Evolutionary conservation across 2,113 vertebrate species (phyloP).

Genomic region (Chrysemys picta): DNA sequence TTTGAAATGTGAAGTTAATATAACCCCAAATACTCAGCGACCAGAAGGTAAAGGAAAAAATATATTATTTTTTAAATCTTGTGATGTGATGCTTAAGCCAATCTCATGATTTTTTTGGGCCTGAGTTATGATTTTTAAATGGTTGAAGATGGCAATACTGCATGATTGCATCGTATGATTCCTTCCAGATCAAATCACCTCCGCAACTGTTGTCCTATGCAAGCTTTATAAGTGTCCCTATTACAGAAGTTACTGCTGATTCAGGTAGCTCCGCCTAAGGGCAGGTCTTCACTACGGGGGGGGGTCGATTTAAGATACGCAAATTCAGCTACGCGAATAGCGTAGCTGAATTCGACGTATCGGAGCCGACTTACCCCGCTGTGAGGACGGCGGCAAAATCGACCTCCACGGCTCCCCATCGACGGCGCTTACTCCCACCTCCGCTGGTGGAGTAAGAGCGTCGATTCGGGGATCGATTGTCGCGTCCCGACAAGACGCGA

Average conservation of each 20-base stretch:
- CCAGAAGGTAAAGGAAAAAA: neutral
- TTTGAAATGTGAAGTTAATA: neutral
- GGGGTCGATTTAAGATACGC: too few species aligned
- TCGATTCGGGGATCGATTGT: too few species aligned
- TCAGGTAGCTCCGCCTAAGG: neutral
- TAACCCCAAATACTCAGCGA: neutral
- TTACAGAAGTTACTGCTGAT: neutral
- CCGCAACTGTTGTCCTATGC: neutral
- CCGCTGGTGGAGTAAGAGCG: too few species aligned
- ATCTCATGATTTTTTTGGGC: neutral
- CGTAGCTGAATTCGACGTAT: too few species aligned
- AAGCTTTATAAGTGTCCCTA: neutral
- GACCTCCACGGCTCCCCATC: too few species aligned
- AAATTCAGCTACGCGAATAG: too few species aligned
- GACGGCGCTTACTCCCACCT: too few species aligned
- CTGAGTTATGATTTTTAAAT: neutral
- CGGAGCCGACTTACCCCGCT: too few species aligned
- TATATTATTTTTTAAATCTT: neutral
- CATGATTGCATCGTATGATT: neutral
- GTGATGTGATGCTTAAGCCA: neutral
- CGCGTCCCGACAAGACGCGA: too few species aligned
- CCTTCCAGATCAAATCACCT: neutral
- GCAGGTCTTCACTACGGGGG: too few species aligned
- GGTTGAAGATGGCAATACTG: neutral
- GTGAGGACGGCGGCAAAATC: too few species aligned